phyloP scores from a whole-genome alignment of 2,888 invertebrate species.

The Melanotus villosus region DNA sequence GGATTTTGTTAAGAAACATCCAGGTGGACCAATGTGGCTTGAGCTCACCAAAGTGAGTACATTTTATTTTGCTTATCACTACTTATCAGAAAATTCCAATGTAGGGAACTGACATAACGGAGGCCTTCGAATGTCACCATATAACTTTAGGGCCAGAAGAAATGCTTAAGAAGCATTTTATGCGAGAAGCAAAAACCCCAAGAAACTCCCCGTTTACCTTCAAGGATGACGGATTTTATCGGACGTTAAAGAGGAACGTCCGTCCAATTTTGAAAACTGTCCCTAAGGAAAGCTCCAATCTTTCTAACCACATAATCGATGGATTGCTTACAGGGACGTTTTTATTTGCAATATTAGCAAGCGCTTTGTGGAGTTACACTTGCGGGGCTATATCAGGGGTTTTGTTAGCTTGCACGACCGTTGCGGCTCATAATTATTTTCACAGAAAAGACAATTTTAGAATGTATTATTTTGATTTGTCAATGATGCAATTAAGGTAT shows the following conservation, averaged over 20 bases:
- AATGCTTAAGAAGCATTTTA: conserved; percentile 76
- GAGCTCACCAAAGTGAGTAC: conserved; percentile 75
- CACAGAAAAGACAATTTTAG: conserved; percentile 83
- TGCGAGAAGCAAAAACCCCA: conserved; percentile 74
- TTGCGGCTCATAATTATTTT: conserved; percentile 83
- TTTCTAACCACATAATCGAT: conserved; percentile 67
- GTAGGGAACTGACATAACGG: conserved; percentile 75
- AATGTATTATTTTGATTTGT: conserved; percentile 84
- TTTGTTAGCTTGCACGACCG: conserved; percentile 73
- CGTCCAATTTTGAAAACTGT: conserved; percentile 72
- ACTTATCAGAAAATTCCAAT: no score
- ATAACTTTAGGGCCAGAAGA: conserved; percentile 71
- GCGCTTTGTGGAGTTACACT: conserved; percentile 63
- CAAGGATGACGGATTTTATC: conserved; percentile 81
- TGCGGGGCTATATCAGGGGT: conserved; percentile 71
- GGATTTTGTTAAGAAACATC: conserved; percentile 84
- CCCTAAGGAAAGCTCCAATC: conserved; percentile 63
- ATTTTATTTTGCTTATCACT: conserved; percentile 5
- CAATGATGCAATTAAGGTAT: conserved; percentile 76
- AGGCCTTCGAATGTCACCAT: conserved; percentile 84
- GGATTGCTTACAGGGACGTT: conserved; percentile 63
- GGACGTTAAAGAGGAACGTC: conserved; percentile 73
- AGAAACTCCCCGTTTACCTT: conserved; percentile 83
- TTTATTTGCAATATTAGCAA: conserved; percentile 60
- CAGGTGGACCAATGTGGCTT: conserved; percentile 87